Evolutionary conservation across 2,113 vertebrate species (phyloP).

Genomic region (Micronisus gabar): DNA sequence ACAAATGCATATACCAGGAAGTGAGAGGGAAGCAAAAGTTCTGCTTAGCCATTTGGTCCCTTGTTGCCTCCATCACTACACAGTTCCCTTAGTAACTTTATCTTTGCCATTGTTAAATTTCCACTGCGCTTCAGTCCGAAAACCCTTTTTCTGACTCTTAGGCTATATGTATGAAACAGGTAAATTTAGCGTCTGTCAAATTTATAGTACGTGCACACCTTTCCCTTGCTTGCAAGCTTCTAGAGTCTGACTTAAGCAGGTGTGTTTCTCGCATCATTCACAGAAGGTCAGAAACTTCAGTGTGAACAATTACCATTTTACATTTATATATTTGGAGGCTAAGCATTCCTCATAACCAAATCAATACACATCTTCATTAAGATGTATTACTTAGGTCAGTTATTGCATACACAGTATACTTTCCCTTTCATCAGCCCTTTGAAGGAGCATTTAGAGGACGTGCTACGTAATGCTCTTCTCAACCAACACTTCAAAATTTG

Average conservation of each 20-base stretch:
- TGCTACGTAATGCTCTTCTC: background rate
- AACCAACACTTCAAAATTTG: background rate
- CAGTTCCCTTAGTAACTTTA: background rate
- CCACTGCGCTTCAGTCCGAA: background rate
- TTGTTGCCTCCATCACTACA: background rate
- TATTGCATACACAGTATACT: background rate
- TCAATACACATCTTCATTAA: constrained; percentile 31
- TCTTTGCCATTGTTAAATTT: background rate
- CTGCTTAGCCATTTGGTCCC: background rate
- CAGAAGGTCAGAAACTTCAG: background rate
- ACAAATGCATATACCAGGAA: background rate
- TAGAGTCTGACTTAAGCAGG: background rate
- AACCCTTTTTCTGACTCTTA: background rate
- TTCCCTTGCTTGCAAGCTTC: background rate
- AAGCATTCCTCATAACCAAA: constrained; percentile 14
- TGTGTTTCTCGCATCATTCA: background rate
- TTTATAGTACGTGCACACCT: background rate
- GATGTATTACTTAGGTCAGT: background rate
- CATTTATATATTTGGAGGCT: background rate
- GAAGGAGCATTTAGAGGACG: background rate
- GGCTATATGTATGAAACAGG: background rate
- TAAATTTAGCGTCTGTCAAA: background rate
- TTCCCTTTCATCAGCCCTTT: constrained; percentile 2
- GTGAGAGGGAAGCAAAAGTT: background rate
- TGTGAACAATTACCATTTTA: background rate